These are phyloP conservation scores for Cygnus olor DNA, from an alignment of 2,797 vertebrate genomes.

Conservation along the genomic window DNA sequence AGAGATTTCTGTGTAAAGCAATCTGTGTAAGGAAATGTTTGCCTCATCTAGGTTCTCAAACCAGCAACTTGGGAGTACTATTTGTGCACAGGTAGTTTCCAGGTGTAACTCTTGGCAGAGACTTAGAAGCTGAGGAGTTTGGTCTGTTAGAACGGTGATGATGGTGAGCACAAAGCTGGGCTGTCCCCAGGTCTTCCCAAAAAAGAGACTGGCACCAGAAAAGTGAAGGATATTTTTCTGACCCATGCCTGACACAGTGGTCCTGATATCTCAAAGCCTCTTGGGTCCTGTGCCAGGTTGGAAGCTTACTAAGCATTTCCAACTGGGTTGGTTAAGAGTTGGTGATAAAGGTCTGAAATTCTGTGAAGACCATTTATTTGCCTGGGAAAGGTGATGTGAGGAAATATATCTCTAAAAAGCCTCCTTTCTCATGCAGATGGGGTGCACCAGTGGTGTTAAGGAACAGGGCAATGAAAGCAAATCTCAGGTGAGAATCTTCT, in stretches of 20 bases:
- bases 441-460: not conserved
- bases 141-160: not conserved
- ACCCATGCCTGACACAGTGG: not conserved
- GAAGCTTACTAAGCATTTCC: not conserved
- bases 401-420: not conserved
- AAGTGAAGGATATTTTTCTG: not conserved
- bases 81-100: accelerated
- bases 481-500: not conserved
- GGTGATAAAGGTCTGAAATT: not conserved
- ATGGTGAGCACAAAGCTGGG: not conserved
- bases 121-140: not conserved
- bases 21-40: not conserved
- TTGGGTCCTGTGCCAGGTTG: not conserved
- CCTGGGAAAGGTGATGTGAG: not conserved
- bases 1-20: not conserved
- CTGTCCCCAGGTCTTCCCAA: not conserved
- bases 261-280: not conserved
- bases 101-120: not conserved
- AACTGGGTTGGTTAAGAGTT: not conserved
- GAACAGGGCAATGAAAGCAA: not conserved
- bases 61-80: not conserved
- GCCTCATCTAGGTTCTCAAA: not conserved
- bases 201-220: not conserved
- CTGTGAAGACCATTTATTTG: not conserved
- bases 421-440: not conserved